phyloP scores from a whole-genome alignment of 1,140 invertebrate genomes.

The Lordiphosa mommai region DNA sequence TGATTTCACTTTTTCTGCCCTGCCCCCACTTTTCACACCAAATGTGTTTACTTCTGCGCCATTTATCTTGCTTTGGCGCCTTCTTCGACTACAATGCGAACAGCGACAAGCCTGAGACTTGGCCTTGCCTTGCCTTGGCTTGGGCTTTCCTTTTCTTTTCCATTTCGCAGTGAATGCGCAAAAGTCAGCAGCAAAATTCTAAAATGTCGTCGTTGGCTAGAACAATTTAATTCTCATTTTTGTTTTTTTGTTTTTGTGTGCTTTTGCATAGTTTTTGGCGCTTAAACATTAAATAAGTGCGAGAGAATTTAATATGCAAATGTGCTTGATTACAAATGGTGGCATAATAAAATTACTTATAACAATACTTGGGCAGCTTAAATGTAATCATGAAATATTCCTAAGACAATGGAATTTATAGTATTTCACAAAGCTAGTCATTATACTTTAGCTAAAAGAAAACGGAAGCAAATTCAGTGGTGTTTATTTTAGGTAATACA shows the following conservation, averaged over 20 bases:
- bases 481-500: too few species aligned
- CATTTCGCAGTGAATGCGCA: neutral
- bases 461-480: too few species aligned
- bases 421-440: too few species aligned
- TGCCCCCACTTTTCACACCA: constrained; percentile 56
- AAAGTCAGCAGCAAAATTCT: constrained; percentile 20
- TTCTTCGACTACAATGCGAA: constrained; percentile 49
- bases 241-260: neutral
- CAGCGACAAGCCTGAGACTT: neutral
- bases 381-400: too few species aligned
- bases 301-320: too few species aligned
- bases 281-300: neutral
- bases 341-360: too few species aligned
- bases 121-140: constrained; percentile 6
- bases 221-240: constrained; percentile 2
- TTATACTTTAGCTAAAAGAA: too few species aligned
- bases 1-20: constrained; percentile 43
- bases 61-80: constrained; percentile 74
- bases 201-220: constrained; percentile 33
- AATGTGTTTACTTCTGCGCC: constrained; percentile 71
- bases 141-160: neutral
- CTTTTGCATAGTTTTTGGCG: neutral
- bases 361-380: too few species aligned
- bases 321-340: too few species aligned
- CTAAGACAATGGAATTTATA: too few species aligned